phyloP scores from a whole-genome alignment of 2,888 invertebrate species.

The Himalopsyche tibetana region DNA sequence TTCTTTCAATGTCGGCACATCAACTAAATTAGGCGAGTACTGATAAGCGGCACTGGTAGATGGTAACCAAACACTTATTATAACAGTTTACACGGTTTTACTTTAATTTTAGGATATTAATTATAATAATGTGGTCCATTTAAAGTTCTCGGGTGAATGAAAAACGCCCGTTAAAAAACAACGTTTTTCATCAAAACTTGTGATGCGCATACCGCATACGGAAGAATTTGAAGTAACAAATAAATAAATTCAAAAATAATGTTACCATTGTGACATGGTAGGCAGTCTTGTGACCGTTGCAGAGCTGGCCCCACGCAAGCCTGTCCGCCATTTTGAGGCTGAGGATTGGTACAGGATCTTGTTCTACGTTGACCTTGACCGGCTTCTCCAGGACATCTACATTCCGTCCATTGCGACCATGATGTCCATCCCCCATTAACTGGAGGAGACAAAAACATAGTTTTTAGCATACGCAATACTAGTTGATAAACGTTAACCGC shows the following conservation, averaged over 20 bases:
- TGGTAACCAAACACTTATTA: no score
- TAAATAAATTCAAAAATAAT: background rate
- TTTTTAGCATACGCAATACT: background rate
- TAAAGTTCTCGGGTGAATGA: no score
- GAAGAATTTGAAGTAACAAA: no score
- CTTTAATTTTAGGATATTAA: no score
- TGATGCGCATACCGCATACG: no score
- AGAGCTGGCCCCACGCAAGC: conserved; percentile 89
- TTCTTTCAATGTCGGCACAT: no score
- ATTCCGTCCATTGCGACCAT: conserved; percentile 93
- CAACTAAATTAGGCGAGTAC: no score
- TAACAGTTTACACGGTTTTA: no score
- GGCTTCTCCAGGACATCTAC: conserved; percentile 84
- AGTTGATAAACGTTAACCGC: background rate
- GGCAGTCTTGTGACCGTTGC: conserved; percentile 89
- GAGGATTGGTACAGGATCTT: conserved; percentile 90
- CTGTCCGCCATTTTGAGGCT: conserved; percentile 93
- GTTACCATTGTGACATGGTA: conserved; percentile 80
- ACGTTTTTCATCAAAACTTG: no score
- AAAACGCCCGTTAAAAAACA: no score
- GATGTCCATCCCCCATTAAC: conserved; percentile 97
- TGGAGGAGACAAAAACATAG: conserved; percentile 69
- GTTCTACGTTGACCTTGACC: conserved; percentile 87
- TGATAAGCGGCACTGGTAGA: no score
- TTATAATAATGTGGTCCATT: no score